These are phyloP conservation scores for Holacanthus passer DNA, from an alignment of 2,113 vertebrate species.

Conservation along the genomic window DNA sequence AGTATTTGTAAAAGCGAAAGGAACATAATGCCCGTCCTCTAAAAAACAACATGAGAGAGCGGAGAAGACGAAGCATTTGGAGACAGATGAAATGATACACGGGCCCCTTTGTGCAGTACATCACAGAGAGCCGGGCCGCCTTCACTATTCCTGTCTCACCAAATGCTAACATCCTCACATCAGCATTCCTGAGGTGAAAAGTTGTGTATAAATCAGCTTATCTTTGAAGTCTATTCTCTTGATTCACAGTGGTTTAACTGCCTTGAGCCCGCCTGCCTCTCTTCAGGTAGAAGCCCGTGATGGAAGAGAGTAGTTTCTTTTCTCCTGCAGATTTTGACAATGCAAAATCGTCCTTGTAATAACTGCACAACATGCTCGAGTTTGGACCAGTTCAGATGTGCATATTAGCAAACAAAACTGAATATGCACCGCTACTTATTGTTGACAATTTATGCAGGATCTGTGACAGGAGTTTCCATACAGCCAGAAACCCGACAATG, in stretches of 20 bases:
- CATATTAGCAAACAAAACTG: not conserved
- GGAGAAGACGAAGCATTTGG: not conserved
- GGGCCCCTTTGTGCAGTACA: slow-evolving; percentile 29
- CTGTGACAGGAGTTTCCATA: not conserved
- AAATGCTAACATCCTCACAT: slow-evolving; percentile 51
- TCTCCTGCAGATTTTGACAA: slow-evolving; percentile 8
- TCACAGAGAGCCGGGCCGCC: slow-evolving; percentile 33
- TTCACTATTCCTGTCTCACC: slow-evolving; percentile 52
- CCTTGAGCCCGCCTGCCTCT: slow-evolving; percentile 12
- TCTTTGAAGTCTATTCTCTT: slow-evolving; percentile 71
- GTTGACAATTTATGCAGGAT: not conserved
- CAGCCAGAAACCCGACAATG: not conserved
- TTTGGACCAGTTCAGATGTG: not conserved
- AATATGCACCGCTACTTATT: not conserved
- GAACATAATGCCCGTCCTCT: not conserved
- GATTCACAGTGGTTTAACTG: slow-evolving; percentile 51
- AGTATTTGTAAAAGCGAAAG: slow-evolving; percentile 31
- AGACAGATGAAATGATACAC: slow-evolving; percentile 52
- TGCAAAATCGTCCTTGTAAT: not conserved
- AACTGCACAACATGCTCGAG: not conserved
- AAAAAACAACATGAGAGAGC: slow-evolving; percentile 25
- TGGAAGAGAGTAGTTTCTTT: not conserved
- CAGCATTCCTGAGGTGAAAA: slow-evolving; percentile 60
- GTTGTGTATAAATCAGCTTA: slow-evolving; percentile 66
- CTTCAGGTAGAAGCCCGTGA: slow-evolving; percentile 13